Evolutionary conservation across 2,113 vertebrate genomes (phyloP), one percentile per base, ranked within the genome.

Genomic region (Bolborhynchus lineola): DNA sequence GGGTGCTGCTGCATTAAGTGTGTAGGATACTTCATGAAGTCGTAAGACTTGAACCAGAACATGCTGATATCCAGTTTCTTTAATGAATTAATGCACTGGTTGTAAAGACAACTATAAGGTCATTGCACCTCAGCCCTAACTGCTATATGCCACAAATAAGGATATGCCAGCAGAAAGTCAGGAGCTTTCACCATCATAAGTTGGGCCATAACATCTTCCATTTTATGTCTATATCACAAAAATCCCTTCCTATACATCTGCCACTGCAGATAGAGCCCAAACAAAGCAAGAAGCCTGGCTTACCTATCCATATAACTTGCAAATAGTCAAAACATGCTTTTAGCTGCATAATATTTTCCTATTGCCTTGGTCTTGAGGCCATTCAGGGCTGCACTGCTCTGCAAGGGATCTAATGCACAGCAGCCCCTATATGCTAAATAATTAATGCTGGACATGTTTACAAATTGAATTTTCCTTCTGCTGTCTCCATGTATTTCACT

Each of bases 131-230:
- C 20, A 33, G 53, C 29, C 86, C 33, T 20, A 19, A 16, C 11
- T 70, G 59, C 33, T 46, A 1, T 4, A 5, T 42, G n/a, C 52
- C 49, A 62, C 39, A 69, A 60, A 52, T 12, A 19, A 0, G 0
- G 69, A 31, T 47, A 10, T 15, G n/a, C n/a, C 20, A 3, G 35
- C 15, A 67, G 39, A 78, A 87, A 47, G 31, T n/a, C 65, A 72
- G 59, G 19, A 62, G 35, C 77, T 52, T 16, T 46, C 35, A 12
- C 9, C 26, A 26, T 35, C 16, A 8, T 16, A 75, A 69, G 33
- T 4, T 26, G 19, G 68, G 42, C 47, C 41, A n/a, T 55, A 78
- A 13, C n/a, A 13, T 47, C 37, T 83, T 72, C 39, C 6, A 37
- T 52, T 65, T 62, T 67, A 42, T 49, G 14, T 28, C 21, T 25